Percentiles rank a stretch among this genome's conserved stretches.
Conservation (phyloP, 2,113 vertebrate genomes). For the Sakesphorus luctuosus region DNA sequence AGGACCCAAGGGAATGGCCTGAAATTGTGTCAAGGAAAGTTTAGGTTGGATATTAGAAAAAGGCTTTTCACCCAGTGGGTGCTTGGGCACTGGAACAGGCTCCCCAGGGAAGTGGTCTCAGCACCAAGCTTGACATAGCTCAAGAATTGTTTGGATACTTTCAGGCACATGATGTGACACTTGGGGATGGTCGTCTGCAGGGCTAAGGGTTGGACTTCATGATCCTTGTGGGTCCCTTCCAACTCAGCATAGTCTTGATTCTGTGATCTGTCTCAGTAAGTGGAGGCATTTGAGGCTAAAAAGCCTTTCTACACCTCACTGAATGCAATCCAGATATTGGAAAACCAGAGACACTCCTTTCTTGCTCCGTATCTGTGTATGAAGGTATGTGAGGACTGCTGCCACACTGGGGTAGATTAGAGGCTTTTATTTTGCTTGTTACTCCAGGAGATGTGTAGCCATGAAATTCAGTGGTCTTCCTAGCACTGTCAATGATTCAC, state of each 20-base stretch:
- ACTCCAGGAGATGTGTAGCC: neutral
- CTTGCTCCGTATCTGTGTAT: rapidly evolving
- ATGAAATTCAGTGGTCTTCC: neutral
- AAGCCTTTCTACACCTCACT: neutral
- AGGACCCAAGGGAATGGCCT: neutral
- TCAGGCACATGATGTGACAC: neutral
- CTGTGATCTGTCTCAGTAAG: neutral
- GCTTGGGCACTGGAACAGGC: neutral
- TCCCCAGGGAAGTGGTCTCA: neutral
- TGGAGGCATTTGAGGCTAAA: neutral
- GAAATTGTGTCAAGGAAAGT: neutral
- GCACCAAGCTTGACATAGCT: neutral
- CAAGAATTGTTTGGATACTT: neutral
- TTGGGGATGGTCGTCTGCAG: neutral
- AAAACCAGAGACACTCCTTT: neutral
- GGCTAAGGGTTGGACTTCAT: neutral
- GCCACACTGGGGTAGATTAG: neutral
- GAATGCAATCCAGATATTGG: neutral
- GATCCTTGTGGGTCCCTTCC: neutral
- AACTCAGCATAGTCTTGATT: neutral
- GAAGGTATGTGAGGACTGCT: neutral
- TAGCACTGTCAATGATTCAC: neutral
- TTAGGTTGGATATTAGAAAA: neutral
- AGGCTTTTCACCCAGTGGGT: neutral
- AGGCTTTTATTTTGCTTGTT: neutral